A percentile compares a stretch with the other conserved stretches of the same genome.
Conservation (phyloP, 2,797 vertebrate species). For the Acropternis orthonyx region DNA sequence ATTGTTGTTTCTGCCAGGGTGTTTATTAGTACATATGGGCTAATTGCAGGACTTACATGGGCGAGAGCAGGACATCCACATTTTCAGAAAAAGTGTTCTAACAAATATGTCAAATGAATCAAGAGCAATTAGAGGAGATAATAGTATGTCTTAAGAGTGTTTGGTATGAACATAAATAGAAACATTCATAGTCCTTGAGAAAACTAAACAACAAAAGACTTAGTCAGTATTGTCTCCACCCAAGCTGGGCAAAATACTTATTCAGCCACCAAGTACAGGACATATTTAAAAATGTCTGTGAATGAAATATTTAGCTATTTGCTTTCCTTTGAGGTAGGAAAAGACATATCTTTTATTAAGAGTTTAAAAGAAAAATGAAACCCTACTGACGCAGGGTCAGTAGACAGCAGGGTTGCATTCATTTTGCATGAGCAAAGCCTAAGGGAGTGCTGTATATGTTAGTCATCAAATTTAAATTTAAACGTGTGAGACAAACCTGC, state of each 20-base stretch:
- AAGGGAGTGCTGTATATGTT: constrained; percentile 9
- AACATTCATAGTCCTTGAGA: not conserved
- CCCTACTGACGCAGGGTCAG: not conserved
- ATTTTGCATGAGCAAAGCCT: constrained; percentile 31
- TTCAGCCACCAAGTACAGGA: not conserved
- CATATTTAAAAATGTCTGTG: not conserved
- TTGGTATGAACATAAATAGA: not conserved
- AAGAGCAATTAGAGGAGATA: not conserved
- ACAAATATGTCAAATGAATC: not conserved
- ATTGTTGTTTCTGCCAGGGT: not conserved
- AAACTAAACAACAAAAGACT: not conserved
- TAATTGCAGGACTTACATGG: not conserved
- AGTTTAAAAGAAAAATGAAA: constrained; percentile 31
- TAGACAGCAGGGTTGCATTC: constrained; percentile 6
- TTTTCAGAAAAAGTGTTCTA: not conserved
- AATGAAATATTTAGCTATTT: constrained; percentile 35
- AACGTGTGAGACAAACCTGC: constrained; percentile 10
- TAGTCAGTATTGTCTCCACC: not conserved
- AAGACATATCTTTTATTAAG: constrained; percentile 16
- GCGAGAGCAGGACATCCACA: not conserved
- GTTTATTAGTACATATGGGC: not conserved
- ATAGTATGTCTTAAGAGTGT: not conserved
- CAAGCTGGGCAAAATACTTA: not conserved
- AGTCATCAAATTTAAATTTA: constrained; percentile 49
- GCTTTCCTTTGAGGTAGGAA: not conserved